These are phyloP conservation scores for Rousettus leschenaultii DNA, from an alignment of 2,113 vertebrate species.

Conservation along the genomic window DNA sequence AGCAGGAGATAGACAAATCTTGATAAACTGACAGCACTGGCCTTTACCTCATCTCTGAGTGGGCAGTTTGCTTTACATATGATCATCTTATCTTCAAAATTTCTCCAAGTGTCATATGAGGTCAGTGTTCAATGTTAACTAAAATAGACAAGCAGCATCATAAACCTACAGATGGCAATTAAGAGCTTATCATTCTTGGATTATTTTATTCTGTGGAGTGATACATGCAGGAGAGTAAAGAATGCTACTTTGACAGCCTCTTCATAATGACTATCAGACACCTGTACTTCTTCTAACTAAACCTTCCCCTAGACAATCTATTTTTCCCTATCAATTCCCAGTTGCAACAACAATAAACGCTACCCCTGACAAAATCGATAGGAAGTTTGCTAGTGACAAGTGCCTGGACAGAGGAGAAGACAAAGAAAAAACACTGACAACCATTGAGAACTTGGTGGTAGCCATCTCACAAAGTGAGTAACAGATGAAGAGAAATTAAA, in stretches of 20 bases:
- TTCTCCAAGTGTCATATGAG: conserved; percentile 17
- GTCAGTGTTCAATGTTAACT: conserved; percentile 46
- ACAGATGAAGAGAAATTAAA: background rate
- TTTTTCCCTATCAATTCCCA: conserved; percentile 4
- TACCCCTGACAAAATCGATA: background rate
- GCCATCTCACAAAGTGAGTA: background rate
- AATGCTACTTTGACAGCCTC: conserved; percentile 45
- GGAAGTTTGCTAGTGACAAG: background rate
- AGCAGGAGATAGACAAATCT: background rate
- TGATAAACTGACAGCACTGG: conserved; percentile 24
- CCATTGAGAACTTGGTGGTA: background rate
- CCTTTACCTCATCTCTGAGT: conserved; percentile 20
- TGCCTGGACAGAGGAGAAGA: conserved; percentile 14
- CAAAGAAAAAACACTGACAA: conserved; percentile 28
- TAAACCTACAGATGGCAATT: conserved; percentile 59
- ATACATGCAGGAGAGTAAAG: conserved; percentile 12
- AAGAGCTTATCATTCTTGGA: conserved; percentile 54
- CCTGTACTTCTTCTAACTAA: conserved; percentile 38
- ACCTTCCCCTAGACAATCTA: conserved; percentile 13
- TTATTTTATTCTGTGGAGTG: conserved; percentile 59
- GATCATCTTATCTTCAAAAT: conserved; percentile 56
- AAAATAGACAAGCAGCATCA: conserved; percentile 31
- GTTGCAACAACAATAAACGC: conserved; percentile 28
- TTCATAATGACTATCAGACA: conserved; percentile 44
- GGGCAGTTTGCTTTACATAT: conserved; percentile 41